These are phyloP conservation scores for Trematomus bernacchii DNA, from an alignment of 2,797 vertebrate species.

Conservation along the genomic window DNA sequence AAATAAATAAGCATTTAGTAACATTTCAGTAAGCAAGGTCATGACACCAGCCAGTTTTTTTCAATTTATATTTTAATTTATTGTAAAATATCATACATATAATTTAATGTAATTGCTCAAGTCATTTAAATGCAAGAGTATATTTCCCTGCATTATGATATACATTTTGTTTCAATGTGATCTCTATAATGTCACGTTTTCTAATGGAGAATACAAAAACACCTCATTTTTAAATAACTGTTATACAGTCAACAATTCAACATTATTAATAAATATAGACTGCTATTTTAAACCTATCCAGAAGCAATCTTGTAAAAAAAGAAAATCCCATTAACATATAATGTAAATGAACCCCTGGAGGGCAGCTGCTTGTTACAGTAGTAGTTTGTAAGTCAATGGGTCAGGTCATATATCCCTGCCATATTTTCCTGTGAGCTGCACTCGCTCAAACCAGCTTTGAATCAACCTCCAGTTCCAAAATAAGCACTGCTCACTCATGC, in stretches of 20 bases:
- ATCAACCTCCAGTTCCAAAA: conserved; percentile 48
- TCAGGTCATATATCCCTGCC: conserved; percentile 38
- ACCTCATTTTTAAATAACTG: background rate
- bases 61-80: too few species aligned
- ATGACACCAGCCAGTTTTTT: too few species aligned
- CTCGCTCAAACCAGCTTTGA: conserved; percentile 7
- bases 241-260: background rate
- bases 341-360: conserved; percentile 3
- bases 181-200: background rate
- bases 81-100: too few species aligned
- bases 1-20: too few species aligned
- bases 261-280: background rate
- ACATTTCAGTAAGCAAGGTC: background rate
- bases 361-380: conserved; percentile 4
- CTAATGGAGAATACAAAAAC: background rate
- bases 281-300: too few species aligned
- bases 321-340: too few species aligned
- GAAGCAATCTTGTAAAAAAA: background rate
- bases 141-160: too few species aligned
- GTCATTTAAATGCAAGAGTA: too few species aligned
- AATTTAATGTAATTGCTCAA: too few species aligned
- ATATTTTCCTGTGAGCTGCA: conserved; percentile 17
- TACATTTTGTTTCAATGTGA: too few species aligned
- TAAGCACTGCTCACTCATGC: conserved; percentile 52
- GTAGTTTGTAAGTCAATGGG: conserved; percentile 54